Percentiles rank a stretch among this genome's conserved stretches.
These are phyloP conservation scores for Zapornia atra DNA, from an alignment of 2,113 vertebrate species.

Conservation along the genomic window DNA sequence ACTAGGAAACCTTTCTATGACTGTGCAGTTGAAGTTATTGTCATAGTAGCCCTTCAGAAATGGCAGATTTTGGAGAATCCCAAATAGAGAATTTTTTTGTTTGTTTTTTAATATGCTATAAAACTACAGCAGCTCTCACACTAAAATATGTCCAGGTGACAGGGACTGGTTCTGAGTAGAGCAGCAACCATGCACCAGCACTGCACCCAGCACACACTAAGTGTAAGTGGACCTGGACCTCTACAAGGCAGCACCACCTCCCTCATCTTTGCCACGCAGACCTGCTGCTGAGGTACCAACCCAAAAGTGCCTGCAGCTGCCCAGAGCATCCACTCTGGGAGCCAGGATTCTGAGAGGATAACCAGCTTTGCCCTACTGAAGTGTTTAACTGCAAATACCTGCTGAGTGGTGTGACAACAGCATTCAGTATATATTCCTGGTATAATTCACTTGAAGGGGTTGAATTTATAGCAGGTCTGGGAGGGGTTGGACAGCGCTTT, in stretches of 20 bases:
- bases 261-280: rapidly evolving
- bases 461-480: background rate
- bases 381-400: background rate
- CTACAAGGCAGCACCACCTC: background rate
- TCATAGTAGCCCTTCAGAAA: background rate
- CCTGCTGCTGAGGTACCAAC: rapidly evolving
- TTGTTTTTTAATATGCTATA: background rate
- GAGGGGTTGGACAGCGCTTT: background rate
- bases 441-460: background rate
- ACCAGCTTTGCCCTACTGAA: background rate
- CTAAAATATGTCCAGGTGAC: background rate
- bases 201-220: background rate
- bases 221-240: background rate
- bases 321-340: background rate
- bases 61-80: background rate
- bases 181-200: rapidly evolving
- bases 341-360: background rate
- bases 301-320: background rate
- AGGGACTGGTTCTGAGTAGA: too few relatives aligned
- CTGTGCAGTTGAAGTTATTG: background rate
- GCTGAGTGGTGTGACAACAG: background rate
- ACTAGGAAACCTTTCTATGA: background rate
- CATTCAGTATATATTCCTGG: background rate
- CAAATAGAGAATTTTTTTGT: background rate
- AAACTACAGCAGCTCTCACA: background rate